A percentile compares a stretch with the other conserved stretches of the same genome.
These are phyloP conservation scores for Chlorodrepanis virens DNA, from an alignment of 2,113 vertebrate species.

Conservation along the genomic window DNA sequence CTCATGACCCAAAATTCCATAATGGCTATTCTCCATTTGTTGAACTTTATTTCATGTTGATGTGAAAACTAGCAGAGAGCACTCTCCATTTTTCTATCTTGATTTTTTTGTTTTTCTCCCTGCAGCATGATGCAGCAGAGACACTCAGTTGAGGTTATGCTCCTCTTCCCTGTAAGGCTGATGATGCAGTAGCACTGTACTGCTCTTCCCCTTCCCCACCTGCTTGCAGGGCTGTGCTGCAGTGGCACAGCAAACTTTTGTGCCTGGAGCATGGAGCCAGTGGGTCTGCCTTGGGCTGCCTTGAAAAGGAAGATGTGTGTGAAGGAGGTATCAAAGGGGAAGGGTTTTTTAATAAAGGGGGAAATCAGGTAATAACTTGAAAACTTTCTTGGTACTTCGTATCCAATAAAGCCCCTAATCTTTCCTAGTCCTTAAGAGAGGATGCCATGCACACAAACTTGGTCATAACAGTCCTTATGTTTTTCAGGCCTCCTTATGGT, in stretches of 20 bases:
- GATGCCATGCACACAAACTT: not conserved
- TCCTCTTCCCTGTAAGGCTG: too few species aligned
- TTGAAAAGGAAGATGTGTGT: not conserved
- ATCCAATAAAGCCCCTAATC: not conserved
- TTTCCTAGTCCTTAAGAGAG: not conserved
- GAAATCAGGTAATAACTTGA: not conserved
- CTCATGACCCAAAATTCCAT: fast-evolving
- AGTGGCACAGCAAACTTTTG: not conserved
- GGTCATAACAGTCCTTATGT: fast-evolving
- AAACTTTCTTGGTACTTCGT: not conserved
- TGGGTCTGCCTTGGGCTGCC: not conserved
- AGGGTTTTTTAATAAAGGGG: too few species aligned
- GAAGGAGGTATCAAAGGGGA: not conserved
- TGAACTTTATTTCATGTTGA: not conserved
- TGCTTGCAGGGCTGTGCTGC: fast-evolving
- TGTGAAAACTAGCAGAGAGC: not conserved
- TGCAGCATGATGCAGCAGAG: not conserved
- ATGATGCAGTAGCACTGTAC: fast-evolving
- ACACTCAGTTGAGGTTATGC: not conserved
- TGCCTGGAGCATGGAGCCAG: not conserved
- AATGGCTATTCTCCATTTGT: not conserved
- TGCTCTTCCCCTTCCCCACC: not conserved
- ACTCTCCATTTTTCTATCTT: fast-evolving
- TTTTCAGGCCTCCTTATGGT: not conserved
- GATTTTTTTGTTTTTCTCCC: not conserved